phyloP scores from a whole-genome alignment of 2,888 invertebrate genomes.

The Aphrophora alni region DNA sequence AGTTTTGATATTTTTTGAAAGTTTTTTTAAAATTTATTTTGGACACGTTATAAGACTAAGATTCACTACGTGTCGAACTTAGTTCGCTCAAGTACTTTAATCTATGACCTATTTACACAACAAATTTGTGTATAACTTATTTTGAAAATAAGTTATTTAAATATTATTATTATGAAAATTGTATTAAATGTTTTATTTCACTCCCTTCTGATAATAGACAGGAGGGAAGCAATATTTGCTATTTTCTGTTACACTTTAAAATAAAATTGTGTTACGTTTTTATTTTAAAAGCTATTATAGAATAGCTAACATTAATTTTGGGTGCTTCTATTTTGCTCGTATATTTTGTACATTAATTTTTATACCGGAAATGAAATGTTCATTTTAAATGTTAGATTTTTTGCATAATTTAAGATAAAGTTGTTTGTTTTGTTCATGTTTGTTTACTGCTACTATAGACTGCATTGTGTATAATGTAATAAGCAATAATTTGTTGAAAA shows the following conservation, averaged over 20 bases:
- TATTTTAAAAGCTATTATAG: too few species aligned
- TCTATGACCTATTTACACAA: neutral
- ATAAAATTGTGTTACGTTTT: too few species aligned
- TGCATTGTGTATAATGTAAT: neutral
- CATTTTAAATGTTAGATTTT: neutral
- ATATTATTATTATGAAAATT: neutral
- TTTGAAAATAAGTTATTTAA: neutral
- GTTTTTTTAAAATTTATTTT: neutral
- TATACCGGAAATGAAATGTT: neutral
- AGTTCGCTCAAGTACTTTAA: neutral
- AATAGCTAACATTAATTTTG: neutral
- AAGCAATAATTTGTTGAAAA: constrained; percentile 3
- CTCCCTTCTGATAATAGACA: neutral
- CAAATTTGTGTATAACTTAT: neutral
- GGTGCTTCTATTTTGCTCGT: neutral
- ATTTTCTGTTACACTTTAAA: too few species aligned
- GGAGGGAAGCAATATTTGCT: neutral
- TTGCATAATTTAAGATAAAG: constrained; percentile 2
- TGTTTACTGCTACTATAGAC: constrained; percentile 4
- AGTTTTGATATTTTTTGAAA: neutral
- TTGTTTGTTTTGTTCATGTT: neutral
- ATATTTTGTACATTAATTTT: neutral
- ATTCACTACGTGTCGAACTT: neutral
- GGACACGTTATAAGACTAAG: neutral
- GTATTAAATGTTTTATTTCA: neutral